Conservation (phyloP, 2,888 invertebrate species). For the Serrognathus titanus region DNA sequence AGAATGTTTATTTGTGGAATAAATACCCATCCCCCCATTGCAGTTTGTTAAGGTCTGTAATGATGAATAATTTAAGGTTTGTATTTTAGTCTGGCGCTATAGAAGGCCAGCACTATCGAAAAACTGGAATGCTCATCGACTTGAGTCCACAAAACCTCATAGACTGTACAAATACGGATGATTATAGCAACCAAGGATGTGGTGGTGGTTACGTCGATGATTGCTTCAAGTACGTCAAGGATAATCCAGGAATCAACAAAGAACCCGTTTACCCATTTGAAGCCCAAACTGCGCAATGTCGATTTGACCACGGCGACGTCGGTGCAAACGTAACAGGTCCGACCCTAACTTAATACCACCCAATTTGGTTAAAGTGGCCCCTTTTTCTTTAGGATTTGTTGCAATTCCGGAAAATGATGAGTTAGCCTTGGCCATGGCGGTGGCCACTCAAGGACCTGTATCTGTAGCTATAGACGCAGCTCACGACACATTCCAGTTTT, state of each 20-base stretch:
- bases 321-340: slow-evolving; percentile 28
- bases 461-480: slow-evolving; percentile 88
- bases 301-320: slow-evolving; percentile 24
- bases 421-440: slow-evolving; percentile 67
- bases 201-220: slow-evolving; percentile 41
- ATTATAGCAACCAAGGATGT: slow-evolving; percentile 54
- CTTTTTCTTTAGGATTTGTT: slow-evolving; percentile 58
- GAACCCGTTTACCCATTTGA: slow-evolving; percentile 56
- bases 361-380: too few relatives aligned
- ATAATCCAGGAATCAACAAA: slow-evolving; percentile 57
- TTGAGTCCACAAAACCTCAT: slow-evolving; percentile 57
- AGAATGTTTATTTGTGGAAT: too few relatives aligned
- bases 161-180: slow-evolving; percentile 50
- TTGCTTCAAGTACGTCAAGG: slow-evolving; percentile 51
- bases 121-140: slow-evolving; percentile 50
- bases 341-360: background rate
- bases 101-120: slow-evolving; percentile 54
- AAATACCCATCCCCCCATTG: too few relatives aligned
- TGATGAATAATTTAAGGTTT: too few relatives aligned
- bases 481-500: slow-evolving; percentile 80
- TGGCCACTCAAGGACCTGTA: slow-evolving; percentile 82
- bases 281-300: slow-evolving; percentile 28
- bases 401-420: slow-evolving; percentile 74
- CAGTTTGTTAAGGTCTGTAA: too few relatives aligned
- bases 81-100: slow-evolving; percentile 54